phyloP scores from a whole-genome alignment of 2,113 vertebrate genomes.

The Albula glossodonta region DNA sequence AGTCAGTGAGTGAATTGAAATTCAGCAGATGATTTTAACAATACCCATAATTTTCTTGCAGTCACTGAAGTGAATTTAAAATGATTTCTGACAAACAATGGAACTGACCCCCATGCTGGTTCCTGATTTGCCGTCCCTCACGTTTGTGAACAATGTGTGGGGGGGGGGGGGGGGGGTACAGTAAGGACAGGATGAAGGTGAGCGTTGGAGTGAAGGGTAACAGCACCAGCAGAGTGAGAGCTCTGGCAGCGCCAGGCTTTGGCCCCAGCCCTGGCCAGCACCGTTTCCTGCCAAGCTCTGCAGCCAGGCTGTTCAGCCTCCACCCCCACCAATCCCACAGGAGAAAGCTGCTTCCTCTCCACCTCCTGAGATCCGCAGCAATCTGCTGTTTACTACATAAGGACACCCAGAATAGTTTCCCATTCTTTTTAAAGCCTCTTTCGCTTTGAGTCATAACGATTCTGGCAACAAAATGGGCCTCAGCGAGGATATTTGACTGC shows the following conservation, averaged over 20 bases:
- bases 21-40: too few species aligned
- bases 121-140: too few species aligned
- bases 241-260: not conserved
- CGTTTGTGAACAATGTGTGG: too few species aligned
- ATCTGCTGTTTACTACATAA: slow-evolving; percentile 2
- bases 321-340: not conserved
- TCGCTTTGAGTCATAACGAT: not conserved
- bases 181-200: not conserved
- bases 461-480: not conserved
- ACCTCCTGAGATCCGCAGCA: not conserved
- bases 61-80: too few species aligned
- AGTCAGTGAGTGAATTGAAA: not conserved
- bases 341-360: not conserved
- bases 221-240: not conserved
- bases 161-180: too few species aligned
- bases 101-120: too few species aligned
- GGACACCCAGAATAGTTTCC: not conserved
- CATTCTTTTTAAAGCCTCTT: not conserved
- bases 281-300: not conserved
- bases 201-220: not conserved
- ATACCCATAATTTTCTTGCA: too few species aligned
- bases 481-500: not conserved
- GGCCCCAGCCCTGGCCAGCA: not conserved
- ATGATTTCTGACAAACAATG: too few species aligned
- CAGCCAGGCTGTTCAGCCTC: not conserved